Evolutionary conservation across 2,888 invertebrate species (phyloP).

Genomic region (Drepanosiphum platanoidis): DNA sequence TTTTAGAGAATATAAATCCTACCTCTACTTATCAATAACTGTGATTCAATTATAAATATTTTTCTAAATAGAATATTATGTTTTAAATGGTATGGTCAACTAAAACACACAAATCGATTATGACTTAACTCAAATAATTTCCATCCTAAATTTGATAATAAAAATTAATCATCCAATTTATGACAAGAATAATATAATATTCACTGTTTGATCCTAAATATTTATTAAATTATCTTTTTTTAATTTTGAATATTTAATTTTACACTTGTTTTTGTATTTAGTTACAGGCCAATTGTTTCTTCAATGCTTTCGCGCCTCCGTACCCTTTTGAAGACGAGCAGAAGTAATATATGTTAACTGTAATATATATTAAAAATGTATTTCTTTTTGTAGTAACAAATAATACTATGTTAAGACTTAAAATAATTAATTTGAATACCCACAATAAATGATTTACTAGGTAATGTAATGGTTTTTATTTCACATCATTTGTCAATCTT

Average conservation of each 20-base stretch:
- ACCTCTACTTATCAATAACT: too few species aligned
- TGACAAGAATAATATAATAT: too few species aligned
- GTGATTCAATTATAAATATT: too few species aligned
- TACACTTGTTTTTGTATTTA: slow-evolving; percentile 5
- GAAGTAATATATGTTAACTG: not conserved
- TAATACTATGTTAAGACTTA: slow-evolving; percentile 16
- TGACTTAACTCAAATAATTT: too few species aligned
- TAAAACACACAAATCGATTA: too few species aligned
- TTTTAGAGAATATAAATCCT: too few species aligned
- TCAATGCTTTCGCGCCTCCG: slow-evolving; percentile 56
- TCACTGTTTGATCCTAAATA: too few species aligned
- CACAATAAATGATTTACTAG: slow-evolving; percentile 42
- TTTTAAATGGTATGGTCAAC: too few species aligned
- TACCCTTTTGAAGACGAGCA: slow-evolving; percentile 54
- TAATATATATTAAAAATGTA: not conserved
- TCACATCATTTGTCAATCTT: not conserved
- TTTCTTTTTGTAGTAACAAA: slow-evolving; percentile 42
- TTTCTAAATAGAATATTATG: too few species aligned
- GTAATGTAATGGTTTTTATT: not conserved
- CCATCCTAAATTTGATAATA: too few species aligned
- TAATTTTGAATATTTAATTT: not conserved
- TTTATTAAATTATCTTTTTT: too few species aligned
- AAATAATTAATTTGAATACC: slow-evolving; percentile 20
- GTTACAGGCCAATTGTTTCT: slow-evolving; percentile 48
- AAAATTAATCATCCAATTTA: too few species aligned